Conservation (phyloP, 2,888 invertebrate genomes). For the Blomia tropicalis region DNA sequence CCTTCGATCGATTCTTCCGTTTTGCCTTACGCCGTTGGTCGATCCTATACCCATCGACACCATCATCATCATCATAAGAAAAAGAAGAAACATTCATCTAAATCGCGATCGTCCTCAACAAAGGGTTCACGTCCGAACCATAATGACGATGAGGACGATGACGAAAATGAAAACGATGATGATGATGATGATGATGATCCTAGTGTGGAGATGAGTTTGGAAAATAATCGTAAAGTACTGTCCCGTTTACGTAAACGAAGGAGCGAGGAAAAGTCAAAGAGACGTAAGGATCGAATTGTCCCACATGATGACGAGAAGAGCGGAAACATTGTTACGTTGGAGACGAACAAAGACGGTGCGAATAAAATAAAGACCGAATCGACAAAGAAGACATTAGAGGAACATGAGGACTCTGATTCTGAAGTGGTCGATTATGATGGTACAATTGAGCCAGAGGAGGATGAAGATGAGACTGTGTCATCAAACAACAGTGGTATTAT, state of each 20-base stretch:
- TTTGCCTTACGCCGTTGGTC: neutral
- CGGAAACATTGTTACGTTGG: no score
- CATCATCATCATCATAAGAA: neutral
- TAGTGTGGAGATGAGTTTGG: neutral
- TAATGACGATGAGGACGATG: neutral
- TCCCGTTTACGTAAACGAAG: neutral
- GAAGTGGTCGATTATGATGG: conserved; percentile 4
- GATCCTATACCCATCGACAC: neutral
- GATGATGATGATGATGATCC: neutral
- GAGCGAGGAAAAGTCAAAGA: neutral
- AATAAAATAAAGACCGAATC: no score
- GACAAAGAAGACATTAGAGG: neutral
- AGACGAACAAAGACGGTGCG: neutral
- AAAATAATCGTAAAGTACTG: neutral
- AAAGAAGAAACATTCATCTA: neutral
- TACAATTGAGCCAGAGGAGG: conserved; percentile 27
- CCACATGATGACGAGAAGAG: neutral
- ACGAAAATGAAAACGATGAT: neutral
- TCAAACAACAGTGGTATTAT: conserved; percentile 31
- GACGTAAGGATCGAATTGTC: neutral
- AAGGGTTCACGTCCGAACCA: neutral
- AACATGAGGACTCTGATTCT: neutral
- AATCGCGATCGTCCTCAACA: neutral
- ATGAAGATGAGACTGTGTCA: conserved; percentile 31
- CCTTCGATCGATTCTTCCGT: neutral